Evolutionary conservation across 2,797 vertebrate species (phyloP).

Genomic region (Urocyon cinereoargenteus): DNA sequence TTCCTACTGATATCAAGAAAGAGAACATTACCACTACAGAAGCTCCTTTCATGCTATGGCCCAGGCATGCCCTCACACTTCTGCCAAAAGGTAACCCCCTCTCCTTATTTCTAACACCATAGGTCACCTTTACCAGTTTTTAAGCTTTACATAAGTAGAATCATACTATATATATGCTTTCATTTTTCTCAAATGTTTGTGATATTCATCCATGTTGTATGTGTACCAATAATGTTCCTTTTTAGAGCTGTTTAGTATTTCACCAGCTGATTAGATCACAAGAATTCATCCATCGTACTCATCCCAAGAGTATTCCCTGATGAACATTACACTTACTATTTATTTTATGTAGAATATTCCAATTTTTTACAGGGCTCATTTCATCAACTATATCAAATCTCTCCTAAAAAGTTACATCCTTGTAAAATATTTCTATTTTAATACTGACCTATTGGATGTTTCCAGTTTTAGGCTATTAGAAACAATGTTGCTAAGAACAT

Average conservation of each 20-base stretch:
- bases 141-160: not conserved
- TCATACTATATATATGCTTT: not conserved
- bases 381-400: not conserved
- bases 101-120: not conserved
- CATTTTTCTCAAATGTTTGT: not conserved
- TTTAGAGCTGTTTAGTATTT: not conserved
- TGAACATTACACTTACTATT: not conserved
- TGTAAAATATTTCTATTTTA: not conserved
- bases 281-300: not conserved
- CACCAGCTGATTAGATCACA: not conserved
- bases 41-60: not conserved
- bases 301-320: not conserved
- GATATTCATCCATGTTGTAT: not conserved
- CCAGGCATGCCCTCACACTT: accelerated
- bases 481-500: not conserved
- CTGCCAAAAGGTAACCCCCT: not conserved
- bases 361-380: not conserved
- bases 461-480: not conserved
- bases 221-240: not conserved
- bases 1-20: not conserved
- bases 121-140: not conserved
- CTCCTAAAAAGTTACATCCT: not conserved
- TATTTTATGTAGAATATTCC: not conserved
- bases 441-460: not conserved
- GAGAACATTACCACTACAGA: not conserved